These are phyloP conservation scores for Pavo muticus DNA, from an alignment of 2,113 vertebrate species.

Conservation along the genomic window DNA sequence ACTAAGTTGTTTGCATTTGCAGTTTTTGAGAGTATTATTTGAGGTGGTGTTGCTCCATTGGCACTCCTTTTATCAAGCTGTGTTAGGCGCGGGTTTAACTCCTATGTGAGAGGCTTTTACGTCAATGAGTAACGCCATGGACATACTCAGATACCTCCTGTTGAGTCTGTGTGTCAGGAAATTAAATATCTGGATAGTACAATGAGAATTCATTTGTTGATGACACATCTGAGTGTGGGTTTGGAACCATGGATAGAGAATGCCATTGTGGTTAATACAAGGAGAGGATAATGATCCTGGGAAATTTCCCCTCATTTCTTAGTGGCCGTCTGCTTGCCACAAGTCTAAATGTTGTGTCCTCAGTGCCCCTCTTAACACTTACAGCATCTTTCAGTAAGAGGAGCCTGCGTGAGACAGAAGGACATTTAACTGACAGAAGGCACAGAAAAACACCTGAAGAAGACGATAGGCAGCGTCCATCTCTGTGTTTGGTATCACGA, in stretches of 20 bases:
- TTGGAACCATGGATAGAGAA: background rate
- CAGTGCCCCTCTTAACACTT: background rate
- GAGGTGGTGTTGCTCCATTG: background rate
- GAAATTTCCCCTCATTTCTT: background rate
- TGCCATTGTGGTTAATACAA: background rate
- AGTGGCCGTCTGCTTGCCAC: background rate
- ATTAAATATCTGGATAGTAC: background rate
- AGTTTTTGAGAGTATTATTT: background rate
- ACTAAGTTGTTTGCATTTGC: background rate
- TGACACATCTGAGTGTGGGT: background rate
- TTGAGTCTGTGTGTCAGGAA: background rate
- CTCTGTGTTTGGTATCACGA: background rate
- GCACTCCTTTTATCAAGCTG: background rate
- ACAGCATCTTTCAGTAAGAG: background rate
- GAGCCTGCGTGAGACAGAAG: background rate
- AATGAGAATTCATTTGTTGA: background rate
- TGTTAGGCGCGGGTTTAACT: background rate
- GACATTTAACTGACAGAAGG: background rate
- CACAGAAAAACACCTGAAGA: background rate
- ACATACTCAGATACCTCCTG: background rate
- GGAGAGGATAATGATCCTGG: background rate
- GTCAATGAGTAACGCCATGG: background rate
- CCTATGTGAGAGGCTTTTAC: background rate
- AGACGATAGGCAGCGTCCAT: background rate
- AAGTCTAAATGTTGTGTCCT: background rate